Conservation (phyloP, 2,888 invertebrate genomes). For the Drosophila lacicola region DNA sequence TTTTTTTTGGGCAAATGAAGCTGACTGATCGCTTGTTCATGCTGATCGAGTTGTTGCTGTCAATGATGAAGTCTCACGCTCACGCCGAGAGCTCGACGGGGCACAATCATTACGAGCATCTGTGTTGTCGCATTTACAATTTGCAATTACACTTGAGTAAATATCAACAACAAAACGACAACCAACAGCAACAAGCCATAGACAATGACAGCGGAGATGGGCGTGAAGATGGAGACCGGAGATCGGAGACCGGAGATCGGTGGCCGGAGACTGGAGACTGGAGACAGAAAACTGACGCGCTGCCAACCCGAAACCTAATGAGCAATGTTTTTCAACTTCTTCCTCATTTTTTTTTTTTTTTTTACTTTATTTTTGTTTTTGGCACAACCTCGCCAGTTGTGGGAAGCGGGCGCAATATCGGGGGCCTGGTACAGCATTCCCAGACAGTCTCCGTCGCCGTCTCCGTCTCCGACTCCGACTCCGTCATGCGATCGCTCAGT, state of each 20-base stretch:
- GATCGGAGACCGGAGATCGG: background rate
- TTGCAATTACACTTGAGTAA: conserved; percentile 82
- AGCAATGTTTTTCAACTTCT: conserved; percentile 59
- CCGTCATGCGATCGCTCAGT: conserved; percentile 25
- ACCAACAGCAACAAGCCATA: conserved; percentile 19
- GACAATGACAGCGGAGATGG: conserved; percentile 45
- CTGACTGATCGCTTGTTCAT: conserved; percentile 36
- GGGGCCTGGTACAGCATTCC: conserved; percentile 22
- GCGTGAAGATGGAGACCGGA: conserved; percentile 44
- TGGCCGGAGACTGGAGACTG: conserved; percentile 36
- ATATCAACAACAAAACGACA: conserved; percentile 67
- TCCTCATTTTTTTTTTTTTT: conserved; percentile 17
- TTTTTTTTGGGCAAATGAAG: conserved; percentile 48
- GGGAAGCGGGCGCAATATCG: background rate
- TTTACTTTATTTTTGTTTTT: conserved; percentile 6
- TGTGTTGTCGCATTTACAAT: conserved; percentile 82
- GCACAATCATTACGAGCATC: conserved; percentile 70
- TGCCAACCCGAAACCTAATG: conserved; percentile 71
- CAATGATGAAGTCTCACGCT: conserved; percentile 61
- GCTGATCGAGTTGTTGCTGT: conserved; percentile 10
- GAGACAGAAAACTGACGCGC: conserved; percentile 39
- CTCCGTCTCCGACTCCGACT: conserved; percentile 5
- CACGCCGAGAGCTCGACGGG: conserved; percentile 42
- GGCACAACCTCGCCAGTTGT: conserved; percentile 41
- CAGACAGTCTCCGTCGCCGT: conserved; percentile 38